phyloP scores from a whole-genome alignment of 2,797 vertebrate genomes.

The Harpagifer antarcticus region DNA sequence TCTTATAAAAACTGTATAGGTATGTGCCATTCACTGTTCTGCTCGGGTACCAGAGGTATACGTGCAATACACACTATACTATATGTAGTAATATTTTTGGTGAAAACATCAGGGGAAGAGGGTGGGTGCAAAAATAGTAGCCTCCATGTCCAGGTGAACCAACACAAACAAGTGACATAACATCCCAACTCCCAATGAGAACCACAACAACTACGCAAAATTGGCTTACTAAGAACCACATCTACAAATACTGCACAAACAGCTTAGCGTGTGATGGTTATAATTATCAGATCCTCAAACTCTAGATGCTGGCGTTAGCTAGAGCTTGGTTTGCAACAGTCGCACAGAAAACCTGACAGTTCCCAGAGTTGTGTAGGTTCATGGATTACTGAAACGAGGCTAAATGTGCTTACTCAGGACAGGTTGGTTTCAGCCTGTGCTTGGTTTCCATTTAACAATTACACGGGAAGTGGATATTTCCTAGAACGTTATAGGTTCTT shows the following conservation, averaged over 20 bases:
- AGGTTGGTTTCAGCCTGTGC: too few species aligned
- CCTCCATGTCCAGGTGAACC: constrained; percentile 14
- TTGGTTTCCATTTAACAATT: too few species aligned
- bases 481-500: too few species aligned
- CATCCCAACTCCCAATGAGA: constrained; percentile 15
- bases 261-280: constrained; percentile 20
- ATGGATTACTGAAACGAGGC: too few species aligned
- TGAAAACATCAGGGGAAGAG: constrained; percentile 35
- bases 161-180: constrained; percentile 50
- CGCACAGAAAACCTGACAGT: constrained; percentile 1
- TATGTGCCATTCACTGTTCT: neutral
- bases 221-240: constrained; percentile 15
- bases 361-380: too few species aligned
- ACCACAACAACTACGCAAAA: constrained; percentile 20
- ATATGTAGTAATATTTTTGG: constrained; percentile 24
- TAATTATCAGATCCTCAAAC: neutral
- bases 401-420: too few species aligned
- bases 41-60: too few species aligned
- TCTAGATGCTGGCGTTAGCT: constrained; percentile 3
- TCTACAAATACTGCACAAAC: constrained; percentile 27
- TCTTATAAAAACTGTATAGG: neutral
- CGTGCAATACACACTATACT: constrained; percentile 1
- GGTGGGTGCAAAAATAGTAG: constrained; percentile 47
- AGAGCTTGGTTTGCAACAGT: neutral
- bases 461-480: too few species aligned